Evolutionary conservation across 2,888 invertebrate genomes (phyloP).

Genomic region (Chrysolina haemoptera): DNA sequence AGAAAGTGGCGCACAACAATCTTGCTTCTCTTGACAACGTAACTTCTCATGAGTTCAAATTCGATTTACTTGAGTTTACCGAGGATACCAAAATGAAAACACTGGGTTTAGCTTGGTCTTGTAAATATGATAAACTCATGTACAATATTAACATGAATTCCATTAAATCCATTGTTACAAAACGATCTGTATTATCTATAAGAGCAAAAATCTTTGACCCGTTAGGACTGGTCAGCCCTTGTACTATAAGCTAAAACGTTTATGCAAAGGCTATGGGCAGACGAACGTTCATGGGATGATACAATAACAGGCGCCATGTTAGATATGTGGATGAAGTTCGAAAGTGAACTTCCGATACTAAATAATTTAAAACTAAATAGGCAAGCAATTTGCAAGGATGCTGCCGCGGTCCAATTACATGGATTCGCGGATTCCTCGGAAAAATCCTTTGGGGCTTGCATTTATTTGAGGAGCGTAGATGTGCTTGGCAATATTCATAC

Average conservation of each 20-base stretch:
- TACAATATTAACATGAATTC: neutral
- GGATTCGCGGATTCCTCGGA: conserved; percentile 26
- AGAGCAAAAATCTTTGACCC: conserved; percentile 35
- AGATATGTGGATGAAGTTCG: neutral
- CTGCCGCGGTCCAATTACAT: neutral
- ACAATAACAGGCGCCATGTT: conserved; percentile 24
- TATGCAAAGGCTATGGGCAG: conserved; percentile 43
- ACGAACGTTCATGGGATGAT: conserved; percentile 45
- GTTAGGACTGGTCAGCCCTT: conserved; percentile 43
- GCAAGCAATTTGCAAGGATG: neutral
- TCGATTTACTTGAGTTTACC: neutral
- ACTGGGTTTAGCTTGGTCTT: conserved; percentile 21
- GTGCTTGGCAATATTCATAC: neutral
- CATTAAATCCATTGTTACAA: neutral
- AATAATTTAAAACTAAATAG: neutral
- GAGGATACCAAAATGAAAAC: conserved; percentile 18
- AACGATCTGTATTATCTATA: neutral
- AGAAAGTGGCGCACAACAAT: neutral
- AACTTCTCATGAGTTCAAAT: neutral
- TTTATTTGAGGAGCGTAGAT: conserved; percentile 20
- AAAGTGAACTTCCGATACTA: neutral
- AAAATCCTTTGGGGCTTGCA: conserved; percentile 18
- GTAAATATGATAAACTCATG: neutral
- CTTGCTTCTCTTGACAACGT: neutral
- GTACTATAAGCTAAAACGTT: conserved; percentile 42